A percentile compares a stretch with the other conserved stretches of the same genome.
Conservation (phyloP, 2,888 invertebrate genomes). For the Germaria angustata region DNA sequence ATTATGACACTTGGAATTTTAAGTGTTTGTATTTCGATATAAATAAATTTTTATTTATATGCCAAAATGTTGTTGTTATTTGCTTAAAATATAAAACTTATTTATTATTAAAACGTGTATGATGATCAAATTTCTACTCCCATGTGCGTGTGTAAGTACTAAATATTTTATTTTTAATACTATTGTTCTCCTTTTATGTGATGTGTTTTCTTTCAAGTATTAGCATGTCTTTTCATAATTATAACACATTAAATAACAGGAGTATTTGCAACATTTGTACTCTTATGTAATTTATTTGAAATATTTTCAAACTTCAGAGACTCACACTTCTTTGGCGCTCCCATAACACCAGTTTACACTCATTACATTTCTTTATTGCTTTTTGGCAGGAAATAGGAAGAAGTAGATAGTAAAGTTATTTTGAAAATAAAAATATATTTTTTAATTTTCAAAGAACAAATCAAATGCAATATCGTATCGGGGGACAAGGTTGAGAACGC, state of each 20-base stretch:
- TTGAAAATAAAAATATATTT: too few species aligned
- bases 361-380: conserved; percentile 9
- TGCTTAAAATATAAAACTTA: conserved; percentile 20
- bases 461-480: too few species aligned
- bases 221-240: conserved; percentile 38
- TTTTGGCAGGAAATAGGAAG: not conserved
- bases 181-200: not conserved
- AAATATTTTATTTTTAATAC: not conserved
- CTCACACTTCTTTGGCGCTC: conserved; percentile 17
- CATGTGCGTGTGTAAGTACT: not conserved
- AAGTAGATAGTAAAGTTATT: too few species aligned
- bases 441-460: too few species aligned
- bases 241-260: conserved; percentile 11
- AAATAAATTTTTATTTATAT: not conserved
- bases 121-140: not conserved
- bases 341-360: not conserved
- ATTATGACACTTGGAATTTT: conserved; percentile 9
- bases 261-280: not conserved
- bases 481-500: too few species aligned
- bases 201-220: not conserved
- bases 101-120: not conserved
- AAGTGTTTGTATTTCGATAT: not conserved
- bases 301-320: not conserved
- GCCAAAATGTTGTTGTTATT: conserved; percentile 8
- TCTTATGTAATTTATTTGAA: conserved; percentile 6